Base-by-base conservation (phyloP, 1,140 invertebrate species). In the Hylaeus anthracinus region DNA sequence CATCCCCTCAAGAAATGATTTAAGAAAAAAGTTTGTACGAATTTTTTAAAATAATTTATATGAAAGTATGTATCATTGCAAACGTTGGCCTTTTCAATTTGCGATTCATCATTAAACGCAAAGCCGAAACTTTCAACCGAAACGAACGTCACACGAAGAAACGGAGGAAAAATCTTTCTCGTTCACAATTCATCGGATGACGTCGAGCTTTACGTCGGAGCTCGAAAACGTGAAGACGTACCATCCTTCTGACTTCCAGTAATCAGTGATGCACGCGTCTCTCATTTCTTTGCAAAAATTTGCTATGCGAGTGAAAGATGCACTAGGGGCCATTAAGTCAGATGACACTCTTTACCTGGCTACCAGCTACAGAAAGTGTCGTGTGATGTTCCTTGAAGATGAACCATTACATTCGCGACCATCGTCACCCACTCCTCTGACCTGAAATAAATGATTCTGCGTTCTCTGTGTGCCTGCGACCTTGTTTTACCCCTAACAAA, bases 321-420 rank as follows among this genome's bases (percentile, higher is more conserved):
- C 78, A 80, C 67, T 67, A 80, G 51, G 39, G 72, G 12, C 72
- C 78, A 80, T 80, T 75, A 80, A 67, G 64, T 75, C 72, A 10
- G 56, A 80, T 80, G 79, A 67, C 72, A 69, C 15, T 63, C 79
- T 75, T 51, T 63, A 69, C 48, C 64, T 37, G 3, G 6, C 15
- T 51, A 14, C 3, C 45, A 37, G 55, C 55, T 53, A 43, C 12
- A 67, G 12, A 75, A 75, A 75, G 55, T 75, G 72, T 51, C 48
- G 10, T 5, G 9, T 15, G 51, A 41, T 37, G 39, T 65, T 66
- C 37, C 70, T 48, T 56, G 41, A 15, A 58, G 53, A 73, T 66
- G 77, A 66, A 79, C 77, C 64, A 56, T 53, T 15, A 39, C 48
- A 9, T 39, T 45, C 41, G 10, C 51, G 3, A 10, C 48, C 58